Evolutionary conservation across 2,797 vertebrate genomes (phyloP).

Genomic region (Cheirogaleus major): DNA sequence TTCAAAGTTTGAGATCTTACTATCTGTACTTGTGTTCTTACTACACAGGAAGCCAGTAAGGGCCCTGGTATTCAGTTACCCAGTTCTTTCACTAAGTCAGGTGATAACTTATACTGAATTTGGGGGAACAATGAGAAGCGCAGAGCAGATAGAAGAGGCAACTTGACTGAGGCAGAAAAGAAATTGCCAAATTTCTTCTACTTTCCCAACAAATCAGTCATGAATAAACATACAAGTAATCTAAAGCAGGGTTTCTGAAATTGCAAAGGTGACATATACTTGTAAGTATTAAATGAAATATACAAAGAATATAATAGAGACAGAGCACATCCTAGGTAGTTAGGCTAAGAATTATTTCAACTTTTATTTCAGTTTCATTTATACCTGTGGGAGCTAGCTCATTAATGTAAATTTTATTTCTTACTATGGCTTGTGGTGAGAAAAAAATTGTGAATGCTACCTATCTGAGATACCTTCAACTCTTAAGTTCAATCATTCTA

Average conservation of each 20-base stretch:
- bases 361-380: constrained; percentile 33
- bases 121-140: background rate
- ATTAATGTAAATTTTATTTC: background rate
- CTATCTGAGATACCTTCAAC: background rate
- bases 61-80: background rate
- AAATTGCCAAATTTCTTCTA: background rate
- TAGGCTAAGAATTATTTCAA: background rate
- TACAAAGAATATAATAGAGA: background rate
- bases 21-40: background rate
- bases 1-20: background rate
- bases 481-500: background rate
- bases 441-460: background rate
- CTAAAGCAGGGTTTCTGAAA: background rate
- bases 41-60: background rate
- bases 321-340: background rate
- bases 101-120: background rate
- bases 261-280: background rate
- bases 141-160: background rate
- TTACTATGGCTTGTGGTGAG: background rate
- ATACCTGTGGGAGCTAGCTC: background rate
- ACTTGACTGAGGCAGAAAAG: background rate
- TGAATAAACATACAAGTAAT: background rate
- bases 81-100: background rate
- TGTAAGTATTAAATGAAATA: constrained; percentile 6
- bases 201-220: background rate